Conservation (phyloP, 2,797 vertebrate genomes). For the Hippoglossus hippoglossus region DNA sequence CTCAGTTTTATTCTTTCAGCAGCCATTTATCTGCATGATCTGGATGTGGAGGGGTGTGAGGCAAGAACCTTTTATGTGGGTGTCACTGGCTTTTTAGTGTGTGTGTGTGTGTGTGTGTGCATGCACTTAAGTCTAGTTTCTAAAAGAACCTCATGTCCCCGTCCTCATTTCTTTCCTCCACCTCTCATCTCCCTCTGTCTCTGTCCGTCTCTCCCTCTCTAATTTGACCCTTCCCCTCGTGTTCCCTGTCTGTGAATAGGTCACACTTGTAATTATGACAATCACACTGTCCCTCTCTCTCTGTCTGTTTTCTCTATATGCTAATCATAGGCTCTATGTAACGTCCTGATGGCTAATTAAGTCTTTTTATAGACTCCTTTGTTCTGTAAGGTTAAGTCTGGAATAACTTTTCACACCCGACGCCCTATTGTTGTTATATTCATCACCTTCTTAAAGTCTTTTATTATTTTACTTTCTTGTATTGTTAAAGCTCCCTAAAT, state of each 20-base stretch:
- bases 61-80: not conserved
- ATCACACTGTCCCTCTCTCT: constrained; percentile 50
- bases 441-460: not conserved
- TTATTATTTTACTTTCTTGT: too few relatives aligned
- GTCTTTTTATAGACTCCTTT: constrained; percentile 45
- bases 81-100: constrained; percentile 1
- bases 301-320: constrained; percentile 51
- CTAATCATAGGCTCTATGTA: constrained; percentile 63
- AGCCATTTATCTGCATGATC: constrained; percentile 12
- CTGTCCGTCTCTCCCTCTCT: constrained; percentile 54
- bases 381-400: constrained; percentile 12
- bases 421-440: too few relatives aligned
- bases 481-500: too few relatives aligned
- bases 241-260: constrained; percentile 74
- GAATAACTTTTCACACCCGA: constrained; percentile 2
- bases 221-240: constrained; percentile 64
- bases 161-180: constrained; percentile 30
- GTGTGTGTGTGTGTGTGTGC: not conserved
- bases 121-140: constrained; percentile 16
- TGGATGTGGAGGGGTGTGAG: constrained; percentile 24
- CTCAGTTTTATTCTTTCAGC: constrained; percentile 47
- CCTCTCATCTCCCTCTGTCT: constrained; percentile 37
- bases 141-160: constrained; percentile 29
- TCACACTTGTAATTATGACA: constrained; percentile 77
- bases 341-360: constrained; percentile 74